Percentiles rank a stretch among this genome's conserved stretches.
phyloP scores from a whole-genome alignment of 1,140 invertebrate species.

The Sitodiplosis mosellana region DNA sequence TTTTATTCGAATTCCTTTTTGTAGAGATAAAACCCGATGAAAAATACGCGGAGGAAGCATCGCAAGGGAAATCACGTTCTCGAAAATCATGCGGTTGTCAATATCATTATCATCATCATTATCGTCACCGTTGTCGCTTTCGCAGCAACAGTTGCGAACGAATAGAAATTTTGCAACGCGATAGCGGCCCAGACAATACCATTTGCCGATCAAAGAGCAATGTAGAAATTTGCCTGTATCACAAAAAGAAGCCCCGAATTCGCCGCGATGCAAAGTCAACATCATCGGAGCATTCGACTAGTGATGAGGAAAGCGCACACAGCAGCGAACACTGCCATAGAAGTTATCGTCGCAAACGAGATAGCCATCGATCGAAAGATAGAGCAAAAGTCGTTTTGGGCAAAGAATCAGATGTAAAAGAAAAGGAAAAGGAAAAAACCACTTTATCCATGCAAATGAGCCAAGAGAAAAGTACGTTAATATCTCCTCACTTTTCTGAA shows the following conservation, averaged over 20 bases:
- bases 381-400: background rate
- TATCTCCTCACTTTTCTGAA: no score
- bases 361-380: background rate
- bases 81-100: slow-evolving; percentile 2
- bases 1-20: slow-evolving; percentile 8
- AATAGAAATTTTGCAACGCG: slow-evolving; percentile 1
- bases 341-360: background rate
- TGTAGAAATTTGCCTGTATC: slow-evolving; percentile 14
- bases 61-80: slow-evolving; percentile 6
- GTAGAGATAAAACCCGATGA: slow-evolving; percentile 15
- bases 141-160: slow-evolving; percentile 20
- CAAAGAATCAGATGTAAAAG: no score
- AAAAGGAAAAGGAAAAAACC: no score
- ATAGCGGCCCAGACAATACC: slow-evolving; percentile 11
- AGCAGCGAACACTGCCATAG: background rate
- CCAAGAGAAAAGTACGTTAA: no score
- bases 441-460: no score
- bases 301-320: background rate
- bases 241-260: background rate
- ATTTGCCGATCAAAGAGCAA: slow-evolving; percentile 24
- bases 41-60: slow-evolving; percentile 13
- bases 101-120: slow-evolving; percentile 1
- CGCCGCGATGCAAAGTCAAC: background rate
- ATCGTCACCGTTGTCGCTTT: slow-evolving; percentile 3
- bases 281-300: background rate